phyloP scores from a whole-genome alignment of 2,113 vertebrate species.

The Neotragus moschatus region DNA sequence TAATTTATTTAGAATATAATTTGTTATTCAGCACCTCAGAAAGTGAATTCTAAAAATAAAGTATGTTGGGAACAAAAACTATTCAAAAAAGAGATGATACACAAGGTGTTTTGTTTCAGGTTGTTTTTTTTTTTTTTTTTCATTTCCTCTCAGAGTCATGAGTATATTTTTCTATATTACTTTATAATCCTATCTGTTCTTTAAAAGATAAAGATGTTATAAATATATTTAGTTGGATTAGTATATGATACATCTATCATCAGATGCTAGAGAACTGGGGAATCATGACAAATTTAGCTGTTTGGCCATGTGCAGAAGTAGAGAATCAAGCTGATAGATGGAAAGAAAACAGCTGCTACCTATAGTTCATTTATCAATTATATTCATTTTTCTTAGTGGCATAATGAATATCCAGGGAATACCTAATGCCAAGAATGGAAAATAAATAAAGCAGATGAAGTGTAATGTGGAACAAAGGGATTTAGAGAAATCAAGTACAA shows the following conservation, averaged over 20 bases:
- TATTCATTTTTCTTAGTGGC: constrained; percentile 44
- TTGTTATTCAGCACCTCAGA: not conserved
- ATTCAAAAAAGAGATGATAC: not conserved
- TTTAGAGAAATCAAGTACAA: not conserved
- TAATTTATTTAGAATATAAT: not conserved
- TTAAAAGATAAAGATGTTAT: not conserved
- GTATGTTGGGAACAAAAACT: not conserved
- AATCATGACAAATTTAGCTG: constrained; percentile 42
- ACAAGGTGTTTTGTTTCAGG: not conserved
- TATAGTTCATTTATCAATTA: constrained; percentile 63
- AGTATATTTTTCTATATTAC: not conserved
- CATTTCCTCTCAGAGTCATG: not conserved
- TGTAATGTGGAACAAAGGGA: not conserved
- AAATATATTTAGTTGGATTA: not conserved
- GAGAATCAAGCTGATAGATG: not conserved
- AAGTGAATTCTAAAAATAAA: not conserved
- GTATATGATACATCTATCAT: not conserved
- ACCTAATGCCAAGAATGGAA: constrained; percentile 23
- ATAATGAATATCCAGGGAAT: constrained; percentile 41
- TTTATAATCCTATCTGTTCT: not conserved
- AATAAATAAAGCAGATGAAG: constrained; percentile 44
- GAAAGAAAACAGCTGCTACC: constrained; percentile 49
- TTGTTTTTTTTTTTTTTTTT: not conserved
- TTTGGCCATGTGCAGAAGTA: not conserved
- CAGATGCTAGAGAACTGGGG: not conserved